Evolutionary conservation across 2,797 vertebrate genomes (phyloP).

Genomic region (Parambassis ranga): DNA sequence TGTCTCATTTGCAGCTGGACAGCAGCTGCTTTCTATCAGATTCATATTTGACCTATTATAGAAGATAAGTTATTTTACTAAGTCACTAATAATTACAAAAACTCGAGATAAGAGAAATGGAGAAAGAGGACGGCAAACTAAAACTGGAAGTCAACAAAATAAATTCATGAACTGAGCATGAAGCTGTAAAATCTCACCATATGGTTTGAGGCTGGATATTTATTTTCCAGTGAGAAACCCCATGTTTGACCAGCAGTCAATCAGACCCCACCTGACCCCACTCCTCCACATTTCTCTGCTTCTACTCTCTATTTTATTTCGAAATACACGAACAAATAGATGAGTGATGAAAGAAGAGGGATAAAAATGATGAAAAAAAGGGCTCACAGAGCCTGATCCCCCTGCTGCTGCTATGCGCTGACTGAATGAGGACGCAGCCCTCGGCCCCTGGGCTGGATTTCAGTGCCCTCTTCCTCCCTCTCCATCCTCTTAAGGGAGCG

Average conservation of each 20-base stretch:
- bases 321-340: background rate
- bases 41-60: too few species aligned
- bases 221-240: background rate
- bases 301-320: too few species aligned
- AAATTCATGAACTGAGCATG: too few species aligned
- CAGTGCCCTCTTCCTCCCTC: conserved; percentile 12
- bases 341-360: background rate
- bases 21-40: too few species aligned
- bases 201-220: background rate
- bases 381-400: conserved; percentile 6
- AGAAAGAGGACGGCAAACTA: too few species aligned
- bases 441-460: conserved; percentile 47
- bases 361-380: conserved; percentile 7
- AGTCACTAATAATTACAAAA: too few species aligned
- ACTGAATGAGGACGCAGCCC: conserved; percentile 58
- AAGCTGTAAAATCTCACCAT: too few species aligned
- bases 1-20: too few species aligned
- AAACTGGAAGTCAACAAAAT: too few species aligned
- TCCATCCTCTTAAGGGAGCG: conserved; percentile 48
- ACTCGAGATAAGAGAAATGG: too few species aligned
- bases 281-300: background rate
- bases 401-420: conserved; percentile 15
- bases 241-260: background rate
- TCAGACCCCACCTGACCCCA: background rate
- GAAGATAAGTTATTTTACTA: too few species aligned